A percentile compares a stretch with the other conserved stretches of the same genome.
Conservation (phyloP, 2,113 vertebrate genomes). For the Mus musculus region GRCm39 chr1:126834501-126835000, state of each 20-base stretch:
- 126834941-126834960: neutral
- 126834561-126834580: too few relatives aligned
- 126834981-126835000: neutral
- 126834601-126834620: too few relatives aligned
- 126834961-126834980: neutral
- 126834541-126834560: too few relatives aligned
- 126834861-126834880: neutral
- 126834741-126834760: neutral
- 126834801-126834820: neutral
- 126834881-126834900: neutral
- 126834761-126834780: neutral
- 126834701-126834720: neutral
- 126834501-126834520: too few relatives aligned
- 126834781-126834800: neutral
- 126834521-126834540: too few relatives aligned
- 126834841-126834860: neutral
- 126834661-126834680: too few relatives aligned
- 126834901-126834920: neutral
- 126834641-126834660: too few relatives aligned
- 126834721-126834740: neutral
- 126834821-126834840: neutral
- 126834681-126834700: too few relatives aligned
- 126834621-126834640: too few relatives aligned
- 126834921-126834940: neutral
- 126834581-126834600: too few relatives aligned